These are phyloP conservation scores for Seira ritae DNA, from an alignment of 2,888 invertebrate species.

Conservation along the genomic window DNA sequence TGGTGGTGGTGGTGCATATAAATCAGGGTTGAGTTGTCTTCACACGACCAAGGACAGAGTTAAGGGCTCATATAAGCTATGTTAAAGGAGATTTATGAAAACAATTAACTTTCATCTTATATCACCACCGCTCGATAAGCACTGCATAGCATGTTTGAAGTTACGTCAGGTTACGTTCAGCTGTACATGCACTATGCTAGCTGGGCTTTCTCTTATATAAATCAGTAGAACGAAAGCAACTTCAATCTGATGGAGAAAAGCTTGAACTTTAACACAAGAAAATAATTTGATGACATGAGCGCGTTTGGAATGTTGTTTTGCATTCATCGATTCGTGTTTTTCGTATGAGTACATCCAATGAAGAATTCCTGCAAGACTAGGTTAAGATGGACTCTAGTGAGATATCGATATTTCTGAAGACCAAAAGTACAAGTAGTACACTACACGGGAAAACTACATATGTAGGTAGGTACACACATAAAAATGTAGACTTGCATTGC, in stretches of 20 bases:
- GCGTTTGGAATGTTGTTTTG: constrained; percentile 39
- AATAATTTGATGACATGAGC: constrained; percentile 45
- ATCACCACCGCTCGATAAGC: too few relatives aligned
- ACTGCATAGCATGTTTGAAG: too few relatives aligned
- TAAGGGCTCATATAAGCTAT: constrained; percentile 34
- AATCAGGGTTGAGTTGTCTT: constrained; percentile 51
- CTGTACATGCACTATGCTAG: background rate
- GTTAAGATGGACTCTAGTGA: constrained; percentile 54
- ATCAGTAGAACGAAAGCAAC: background rate
- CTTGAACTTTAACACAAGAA: background rate
- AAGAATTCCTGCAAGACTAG: constrained; percentile 37
- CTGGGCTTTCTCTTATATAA: too few relatives aligned
- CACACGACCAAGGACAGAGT: constrained; percentile 35
- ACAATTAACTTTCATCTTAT: constrained; percentile 62
- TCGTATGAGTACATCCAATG: background rate
- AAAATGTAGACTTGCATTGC: too few relatives aligned
- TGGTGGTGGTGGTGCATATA: constrained; percentile 47
- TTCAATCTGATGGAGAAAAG: background rate
- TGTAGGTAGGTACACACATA: too few relatives aligned
- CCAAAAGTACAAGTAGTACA: background rate
- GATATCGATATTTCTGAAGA: constrained; percentile 41
- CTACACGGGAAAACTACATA: too few relatives aligned
- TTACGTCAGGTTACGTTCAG: constrained; percentile 51
- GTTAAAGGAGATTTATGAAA: constrained; percentile 64
- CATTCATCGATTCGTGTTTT: constrained; percentile 6